A percentile compares a stretch with the other conserved stretches of the same genome.
These are phyloP conservation scores for Drosophila ustulata DNA, from an alignment of 2,888 invertebrate species.

Conservation along the genomic window DNA sequence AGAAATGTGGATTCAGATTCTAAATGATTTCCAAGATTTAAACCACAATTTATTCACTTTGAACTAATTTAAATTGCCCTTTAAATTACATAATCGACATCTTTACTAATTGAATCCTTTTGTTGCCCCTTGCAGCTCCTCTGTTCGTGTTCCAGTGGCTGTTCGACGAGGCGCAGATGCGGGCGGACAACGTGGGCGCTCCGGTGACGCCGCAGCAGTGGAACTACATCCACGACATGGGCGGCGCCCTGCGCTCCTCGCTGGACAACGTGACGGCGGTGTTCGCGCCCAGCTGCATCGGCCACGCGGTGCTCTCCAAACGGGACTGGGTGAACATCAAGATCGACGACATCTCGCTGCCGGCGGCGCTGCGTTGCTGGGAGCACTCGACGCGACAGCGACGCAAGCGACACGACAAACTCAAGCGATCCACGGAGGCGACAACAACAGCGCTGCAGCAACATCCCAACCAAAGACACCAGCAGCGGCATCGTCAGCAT, in stretches of 20 bases:
- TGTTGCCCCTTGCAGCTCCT: conserved; percentile 87
- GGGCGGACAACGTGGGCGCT: conserved; percentile 95
- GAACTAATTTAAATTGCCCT: no score
- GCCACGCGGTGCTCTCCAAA: conserved; percentile 95
- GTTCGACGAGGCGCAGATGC: conserved; percentile 97
- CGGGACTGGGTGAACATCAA: conserved; percentile 94
- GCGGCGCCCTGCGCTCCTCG: conserved; percentile 92
- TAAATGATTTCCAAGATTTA: no score
- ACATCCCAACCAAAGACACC: conserved; percentile 70
- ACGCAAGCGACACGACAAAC: conserved; percentile 74
- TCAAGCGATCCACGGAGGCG: conserved; percentile 81
- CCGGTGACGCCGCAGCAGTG: conserved; percentile 96
- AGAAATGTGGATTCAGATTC: no score
- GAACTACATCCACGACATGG: conserved; percentile 97
- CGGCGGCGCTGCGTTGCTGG: conserved; percentile 95
- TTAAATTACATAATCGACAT: no score
- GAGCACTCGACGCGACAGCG: conserved; percentile 87
- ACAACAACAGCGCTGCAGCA: conserved; percentile 63
- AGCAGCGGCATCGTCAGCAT: conserved; percentile 66
- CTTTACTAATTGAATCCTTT: background rate
- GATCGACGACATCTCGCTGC: conserved; percentile 93
- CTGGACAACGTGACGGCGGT: conserved; percentile 94
- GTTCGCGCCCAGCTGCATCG: conserved; percentile 97
- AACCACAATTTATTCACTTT: no score
- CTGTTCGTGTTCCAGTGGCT: conserved; percentile 97